These are phyloP conservation scores for Empis stercorea DNA, from an alignment of 2,888 invertebrate species.

Conservation along the genomic window DNA sequence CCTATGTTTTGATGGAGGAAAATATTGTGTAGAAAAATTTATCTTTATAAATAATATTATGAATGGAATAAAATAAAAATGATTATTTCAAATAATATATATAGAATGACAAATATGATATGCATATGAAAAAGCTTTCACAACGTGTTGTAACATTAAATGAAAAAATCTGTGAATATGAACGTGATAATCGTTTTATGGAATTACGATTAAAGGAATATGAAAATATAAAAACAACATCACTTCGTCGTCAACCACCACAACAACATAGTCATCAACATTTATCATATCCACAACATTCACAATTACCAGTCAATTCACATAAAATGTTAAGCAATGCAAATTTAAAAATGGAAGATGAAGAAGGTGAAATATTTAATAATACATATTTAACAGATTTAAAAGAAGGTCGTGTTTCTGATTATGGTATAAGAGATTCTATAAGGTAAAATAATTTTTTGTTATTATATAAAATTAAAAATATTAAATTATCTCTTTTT, in stretches of 20 bases:
- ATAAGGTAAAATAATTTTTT: conserved; percentile 20
- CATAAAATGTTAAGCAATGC: background rate
- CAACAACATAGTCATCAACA: background rate
- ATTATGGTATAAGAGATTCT: conserved; percentile 20
- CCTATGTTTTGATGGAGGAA: too few relatives aligned
- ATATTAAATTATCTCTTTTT: background rate
- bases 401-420: conserved; percentile 41
- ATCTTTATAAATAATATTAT: too few relatives aligned
- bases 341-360: conserved; percentile 65
- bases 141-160: conserved; percentile 30
- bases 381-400: conserved; percentile 61
- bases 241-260: background rate
- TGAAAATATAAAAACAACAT: conserved; percentile 12
- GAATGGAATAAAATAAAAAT: too few relatives aligned
- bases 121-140: conserved; percentile 28
- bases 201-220: conserved; percentile 27
- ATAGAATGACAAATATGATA: conserved; percentile 28
- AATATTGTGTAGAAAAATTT: too few relatives aligned
- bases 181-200: conserved; percentile 18
- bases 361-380: conserved; percentile 74
- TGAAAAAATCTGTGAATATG: conserved; percentile 28
- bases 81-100: too few relatives aligned
- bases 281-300: too few relatives aligned
- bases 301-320: background rate
- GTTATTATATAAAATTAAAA: background rate